A percentile compares a stretch with the other conserved stretches of the same genome.
Evolutionary conservation across 2,888 invertebrate genomes (phyloP).

Genomic region (Hypsopygia costalis): DNA sequence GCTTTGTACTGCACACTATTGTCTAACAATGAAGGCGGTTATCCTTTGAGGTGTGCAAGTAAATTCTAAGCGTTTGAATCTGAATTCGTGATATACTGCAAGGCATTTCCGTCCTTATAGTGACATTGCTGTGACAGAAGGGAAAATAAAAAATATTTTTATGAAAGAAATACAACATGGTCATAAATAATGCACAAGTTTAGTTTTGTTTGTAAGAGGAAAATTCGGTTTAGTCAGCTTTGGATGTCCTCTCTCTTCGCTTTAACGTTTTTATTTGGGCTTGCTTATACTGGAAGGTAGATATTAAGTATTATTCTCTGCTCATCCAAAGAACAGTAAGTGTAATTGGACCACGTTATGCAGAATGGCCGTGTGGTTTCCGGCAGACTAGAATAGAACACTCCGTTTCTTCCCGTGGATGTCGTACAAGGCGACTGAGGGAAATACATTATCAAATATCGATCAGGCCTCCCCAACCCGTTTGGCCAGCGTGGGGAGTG

Average conservation of each 20-base stretch:
- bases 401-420: too few species aligned
- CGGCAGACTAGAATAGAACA: too few species aligned
- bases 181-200: slow-evolving; percentile 42
- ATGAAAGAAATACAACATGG: slow-evolving; percentile 31
- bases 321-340: too few species aligned
- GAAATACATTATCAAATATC: too few species aligned
- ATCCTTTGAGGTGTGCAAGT: slow-evolving; percentile 24
- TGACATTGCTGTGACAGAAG: slow-evolving; percentile 29
- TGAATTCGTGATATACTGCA: slow-evolving; percentile 22
- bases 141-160: slow-evolving; percentile 45
- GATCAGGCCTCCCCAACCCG: too few species aligned
- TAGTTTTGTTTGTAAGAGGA: slow-evolving; percentile 37
- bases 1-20: slow-evolving; percentile 39
- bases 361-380: too few species aligned
- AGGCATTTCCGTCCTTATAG: slow-evolving; percentile 34
- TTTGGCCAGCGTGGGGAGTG: too few species aligned
- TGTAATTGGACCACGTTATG: too few species aligned
- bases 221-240: slow-evolving; percentile 30
- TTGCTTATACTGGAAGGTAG: slow-evolving; percentile 12
- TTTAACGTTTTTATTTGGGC: neutral
- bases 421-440: too few species aligned
- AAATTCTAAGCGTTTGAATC: slow-evolving; percentile 19
- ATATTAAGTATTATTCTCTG: too few species aligned
- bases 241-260: slow-evolving; percentile 12
- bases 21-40: slow-evolving; percentile 36